Evolutionary conservation across 1,140 invertebrate genomes (phyloP), one percentile per base, ranked within the genome.

Genomic region (Drosophila ogumai): DNA sequence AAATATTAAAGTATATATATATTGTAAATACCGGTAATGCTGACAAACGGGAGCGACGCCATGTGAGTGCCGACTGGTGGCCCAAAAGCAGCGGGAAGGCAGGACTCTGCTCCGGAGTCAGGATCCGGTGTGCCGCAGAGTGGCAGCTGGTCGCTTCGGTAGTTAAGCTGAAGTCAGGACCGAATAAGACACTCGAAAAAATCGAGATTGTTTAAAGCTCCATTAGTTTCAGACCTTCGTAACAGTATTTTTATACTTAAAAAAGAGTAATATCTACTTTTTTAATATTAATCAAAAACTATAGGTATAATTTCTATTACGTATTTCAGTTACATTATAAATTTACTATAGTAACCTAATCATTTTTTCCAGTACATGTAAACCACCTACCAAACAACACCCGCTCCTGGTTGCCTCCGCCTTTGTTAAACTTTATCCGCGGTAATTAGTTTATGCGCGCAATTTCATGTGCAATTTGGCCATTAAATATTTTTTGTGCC

Each of bases 391-490:
- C 46, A 17, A 36, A 34, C 46, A 55, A 46, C 31, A 41, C 43
- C 52, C 44, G 50, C 41, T 43, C 17, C 40, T 52, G 58, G 41
- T 32, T 32, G 22, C 60, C 40, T 75, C 64, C 58, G 50, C 68
- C 73, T 81, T 90, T 90, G 85, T 90, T 90, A 90, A 69, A 90
- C 78, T 85, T 90, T 90, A 90, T 90, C 86, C 85, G 58, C 43
- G 78, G 86, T 90, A 90, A 90, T 90, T 90, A 90, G 85, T 90
- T 90, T 90, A 90, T 90, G 85, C 78, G 81, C 81, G 71, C 85
- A 90, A 90, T 90, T 90, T 90, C 85, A 90, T 90, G 86, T 90
- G 85, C 85, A 85, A 85, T 90, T 90, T 67, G 81, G 81, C 79
- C 79, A 85, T 90, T 81, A 85, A 88, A 81, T 72, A 78, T 81